These are phyloP conservation scores for Bostrychus sinensis DNA, from an alignment of 2,113 vertebrate species.

Conservation along the genomic window DNA sequence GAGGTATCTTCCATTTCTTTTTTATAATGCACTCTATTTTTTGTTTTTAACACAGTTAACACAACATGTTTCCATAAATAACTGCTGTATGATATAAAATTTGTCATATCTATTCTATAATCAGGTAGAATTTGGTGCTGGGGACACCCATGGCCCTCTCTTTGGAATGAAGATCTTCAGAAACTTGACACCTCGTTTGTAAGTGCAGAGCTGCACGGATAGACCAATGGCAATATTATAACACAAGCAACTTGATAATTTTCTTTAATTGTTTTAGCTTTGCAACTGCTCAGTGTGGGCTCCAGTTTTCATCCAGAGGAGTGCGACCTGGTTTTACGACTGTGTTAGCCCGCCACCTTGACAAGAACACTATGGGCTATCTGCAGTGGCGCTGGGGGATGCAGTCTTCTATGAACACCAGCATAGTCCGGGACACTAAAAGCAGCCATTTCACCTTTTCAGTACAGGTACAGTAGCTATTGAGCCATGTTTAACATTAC, in stretches of 20 bases:
- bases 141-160: conserved; percentile 92
- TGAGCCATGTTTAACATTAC: conserved; percentile 7
- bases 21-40: background rate
- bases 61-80: background rate
- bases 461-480: conserved; percentile 82
- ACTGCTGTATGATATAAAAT: background rate
- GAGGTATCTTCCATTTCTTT: conserved; percentile 79
- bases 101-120: background rate
- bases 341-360: conserved; percentile 90
- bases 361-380: conserved; percentile 98
- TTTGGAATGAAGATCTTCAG: conserved; percentile 95
- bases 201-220: conserved; percentile 47
- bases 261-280: conserved; percentile 77
- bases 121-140: conserved; percentile 94
- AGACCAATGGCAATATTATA: background rate
- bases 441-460: conserved; percentile 92
- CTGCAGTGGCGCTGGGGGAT: conserved; percentile 96
- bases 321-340: conserved; percentile 90
- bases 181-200: conserved; percentile 94
- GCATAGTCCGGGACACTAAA: conserved; percentile 93
- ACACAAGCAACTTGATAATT: background rate
- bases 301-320: conserved; percentile 93
- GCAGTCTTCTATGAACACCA: conserved; percentile 98
- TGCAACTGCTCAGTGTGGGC: conserved; percentile 89
- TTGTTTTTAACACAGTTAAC: background rate